Percentiles rank a stretch among this genome's conserved stretches.
Conservation (phyloP, 2,113 vertebrate genomes). For the Aphyosemion australe region DNA sequence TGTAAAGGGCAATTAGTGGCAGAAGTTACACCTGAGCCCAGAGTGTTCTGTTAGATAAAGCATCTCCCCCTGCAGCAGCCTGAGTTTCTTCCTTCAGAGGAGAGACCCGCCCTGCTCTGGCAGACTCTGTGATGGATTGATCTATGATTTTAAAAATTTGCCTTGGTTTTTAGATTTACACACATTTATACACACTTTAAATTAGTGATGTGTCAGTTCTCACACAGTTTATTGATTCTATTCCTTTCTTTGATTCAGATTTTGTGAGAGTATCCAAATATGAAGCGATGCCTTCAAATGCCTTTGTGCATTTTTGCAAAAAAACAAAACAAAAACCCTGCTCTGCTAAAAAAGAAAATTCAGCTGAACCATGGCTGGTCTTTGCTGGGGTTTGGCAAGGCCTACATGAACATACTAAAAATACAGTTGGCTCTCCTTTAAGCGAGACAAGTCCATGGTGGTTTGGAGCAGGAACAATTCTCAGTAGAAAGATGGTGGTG, state of each 20-base stretch:
- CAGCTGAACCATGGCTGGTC: background rate
- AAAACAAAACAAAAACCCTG: too few species aligned
- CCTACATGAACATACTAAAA: too few species aligned
- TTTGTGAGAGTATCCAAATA: background rate
- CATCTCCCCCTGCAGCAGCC: background rate
- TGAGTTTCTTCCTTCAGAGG: background rate
- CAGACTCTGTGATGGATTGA: background rate
- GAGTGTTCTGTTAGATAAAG: background rate
- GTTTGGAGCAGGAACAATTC: too few species aligned
- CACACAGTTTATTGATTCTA: background rate
- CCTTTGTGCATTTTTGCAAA: too few species aligned
- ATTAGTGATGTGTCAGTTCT: background rate
- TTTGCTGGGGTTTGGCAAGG: too few species aligned
- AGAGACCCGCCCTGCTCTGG: background rate
- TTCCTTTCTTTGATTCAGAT: background rate
- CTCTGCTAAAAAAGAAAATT: background rate
- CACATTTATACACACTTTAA: background rate
- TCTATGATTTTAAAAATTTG: background rate
- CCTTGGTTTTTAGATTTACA: background rate
- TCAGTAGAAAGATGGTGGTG: too few species aligned
- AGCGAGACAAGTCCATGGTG: too few species aligned
- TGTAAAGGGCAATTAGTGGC: slow-evolving; percentile 4
- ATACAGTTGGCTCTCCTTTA: too few species aligned
- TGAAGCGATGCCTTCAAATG: background rate
- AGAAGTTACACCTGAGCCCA: background rate